Evolutionary conservation across 2,888 invertebrate species (phyloP), one percentile per base, ranked within the genome.

Genomic region (Ophonus ardosiacus): DNA sequence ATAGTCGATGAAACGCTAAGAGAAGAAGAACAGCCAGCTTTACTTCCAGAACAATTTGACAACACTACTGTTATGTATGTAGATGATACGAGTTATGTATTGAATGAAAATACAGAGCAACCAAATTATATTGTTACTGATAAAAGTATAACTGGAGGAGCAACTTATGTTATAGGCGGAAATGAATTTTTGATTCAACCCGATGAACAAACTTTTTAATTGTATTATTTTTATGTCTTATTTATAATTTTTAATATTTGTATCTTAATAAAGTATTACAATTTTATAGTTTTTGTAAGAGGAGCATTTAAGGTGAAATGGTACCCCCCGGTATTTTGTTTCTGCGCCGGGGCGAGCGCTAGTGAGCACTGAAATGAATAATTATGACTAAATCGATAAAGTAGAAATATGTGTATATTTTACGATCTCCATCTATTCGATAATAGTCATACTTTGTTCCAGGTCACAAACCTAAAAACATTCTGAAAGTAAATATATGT

Each of bases 161-260:
- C 80, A 7, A 84, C 76, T n/a, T 84, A 84, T 31, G 84, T 84
- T 18, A 78, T 84, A 7, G 84, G 56, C 21, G 84, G 56, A 31
- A 84, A 84, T 78, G 51, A 84, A 51, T 78, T 78, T 63, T 57
- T 84, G 24, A n/a, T 84, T 17, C 74, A 83, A 76, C 8, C 74
- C 13, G 76, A 83, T 0, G 83, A 83, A n/a, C 82, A 68, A 71
- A 71, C 82, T 15, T 82, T 82, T 71, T 82, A 71, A 80, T 7
- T 71, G 71, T 17, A 40, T 71, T 31, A 5, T 7, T 31, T n/a
- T 5, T 24, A 38, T 71, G 71, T 71, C 31, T 31, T 31, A 40
- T 38, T 24, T 71, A 40, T 71, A 18, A 38, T 7, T 31, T n/a
- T 24, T 71, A 8, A 24, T n/a, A 17, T 71, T 7, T 18, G 7